phyloP scores from a whole-genome alignment of 2,888 invertebrate genomes.

The Abscondita cerata region DNA sequence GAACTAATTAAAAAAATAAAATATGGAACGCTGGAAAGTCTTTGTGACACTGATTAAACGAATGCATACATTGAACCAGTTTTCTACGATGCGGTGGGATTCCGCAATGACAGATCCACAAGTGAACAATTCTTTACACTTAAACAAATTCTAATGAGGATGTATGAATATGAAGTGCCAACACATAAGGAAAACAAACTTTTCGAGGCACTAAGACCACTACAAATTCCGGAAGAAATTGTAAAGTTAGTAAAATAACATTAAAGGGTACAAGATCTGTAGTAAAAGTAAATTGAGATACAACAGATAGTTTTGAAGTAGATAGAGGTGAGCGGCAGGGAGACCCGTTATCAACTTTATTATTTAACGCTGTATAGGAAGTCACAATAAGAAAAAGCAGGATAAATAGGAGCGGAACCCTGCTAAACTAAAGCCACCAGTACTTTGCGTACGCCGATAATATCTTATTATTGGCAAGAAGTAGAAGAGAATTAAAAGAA shows the following conservation, averaged over 20 bases:
- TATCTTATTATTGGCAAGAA: not conserved
- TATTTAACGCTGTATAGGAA: constrained; percentile 4
- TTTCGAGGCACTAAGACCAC: not conserved
- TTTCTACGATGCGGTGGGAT: constrained; percentile 2
- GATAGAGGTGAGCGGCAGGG: constrained; percentile 3
- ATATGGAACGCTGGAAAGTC: not conserved
- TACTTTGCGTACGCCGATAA: not conserved
- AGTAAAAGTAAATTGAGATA: not conserved
- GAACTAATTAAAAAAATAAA: not conserved
- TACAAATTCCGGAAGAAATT: constrained; percentile 1
- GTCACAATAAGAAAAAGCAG: constrained; percentile 3
- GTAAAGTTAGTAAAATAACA: too few relatives aligned
- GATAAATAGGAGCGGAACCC: constrained; percentile 9
- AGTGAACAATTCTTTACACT: constrained; percentile 6
- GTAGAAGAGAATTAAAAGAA: constrained; percentile 7
- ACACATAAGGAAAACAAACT: constrained; percentile 10
- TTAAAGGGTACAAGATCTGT: constrained; percentile 8
- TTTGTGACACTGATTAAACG: too few relatives aligned
- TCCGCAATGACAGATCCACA: constrained; percentile 9
- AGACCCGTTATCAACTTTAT: not conserved
- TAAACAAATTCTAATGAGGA: constrained; percentile 1
- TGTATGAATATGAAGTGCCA: constrained; percentile 11
- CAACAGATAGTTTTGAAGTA: constrained; percentile 4
- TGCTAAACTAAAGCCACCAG: constrained; percentile 8
- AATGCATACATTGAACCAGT: constrained; percentile 12